These are phyloP conservation scores for Acromyrmex charruanus DNA, from an alignment of 1,140 invertebrate species.

Conservation along the genomic window DNA sequence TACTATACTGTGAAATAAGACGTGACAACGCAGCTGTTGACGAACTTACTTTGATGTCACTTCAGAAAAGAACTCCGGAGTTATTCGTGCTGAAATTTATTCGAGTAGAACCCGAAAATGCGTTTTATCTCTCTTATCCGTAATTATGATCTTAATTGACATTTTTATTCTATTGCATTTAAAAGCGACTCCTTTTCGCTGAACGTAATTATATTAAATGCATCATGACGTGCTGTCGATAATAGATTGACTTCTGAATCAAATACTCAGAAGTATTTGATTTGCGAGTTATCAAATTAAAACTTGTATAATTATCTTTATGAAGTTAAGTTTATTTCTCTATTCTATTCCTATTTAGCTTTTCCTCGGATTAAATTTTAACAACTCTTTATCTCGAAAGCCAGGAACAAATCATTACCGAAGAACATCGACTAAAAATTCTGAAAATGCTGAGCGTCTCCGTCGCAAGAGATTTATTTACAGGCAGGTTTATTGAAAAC, in stretches of 20 bases:
- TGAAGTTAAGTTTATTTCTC: background rate
- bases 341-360: background rate
- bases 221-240: background rate
- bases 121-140: background rate
- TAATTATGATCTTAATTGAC: constrained; percentile 29
- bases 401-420: background rate
- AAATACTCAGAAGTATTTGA: background rate
- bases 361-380: background rate
- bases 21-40: background rate
- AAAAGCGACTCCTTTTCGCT: background rate
- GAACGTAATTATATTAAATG: background rate
- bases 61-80: background rate
- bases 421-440: background rate
- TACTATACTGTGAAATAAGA: background rate
- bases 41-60: background rate
- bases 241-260: background rate
- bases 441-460: background rate
- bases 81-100: background rate
- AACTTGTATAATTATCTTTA: constrained; percentile 5
- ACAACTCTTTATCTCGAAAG: background rate
- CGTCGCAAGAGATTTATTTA: constrained; percentile 50
- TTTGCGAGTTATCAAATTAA: background rate
- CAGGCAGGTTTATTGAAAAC: constrained; percentile 42
- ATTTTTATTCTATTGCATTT: background rate
- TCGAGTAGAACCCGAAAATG: background rate